Evolutionary conservation across 2,797 vertebrate genomes (phyloP), one percentile per base, ranked within the genome.

Genomic region (Neomorphus geoffroyi): DNA sequence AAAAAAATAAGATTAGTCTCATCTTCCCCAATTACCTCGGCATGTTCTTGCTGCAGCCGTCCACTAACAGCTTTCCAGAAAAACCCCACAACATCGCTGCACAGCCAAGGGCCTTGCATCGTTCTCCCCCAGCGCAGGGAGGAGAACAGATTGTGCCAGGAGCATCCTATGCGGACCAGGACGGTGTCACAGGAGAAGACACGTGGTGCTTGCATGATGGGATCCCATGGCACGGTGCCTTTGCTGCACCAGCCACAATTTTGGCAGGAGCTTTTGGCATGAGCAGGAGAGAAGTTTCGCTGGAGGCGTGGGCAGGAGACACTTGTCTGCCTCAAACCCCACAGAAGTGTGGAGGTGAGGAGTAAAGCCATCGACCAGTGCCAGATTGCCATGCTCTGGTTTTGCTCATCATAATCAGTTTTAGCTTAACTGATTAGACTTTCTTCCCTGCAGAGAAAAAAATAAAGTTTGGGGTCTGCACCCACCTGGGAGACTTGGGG

Each of bases 1-100:
- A 66, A 92, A 88, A 89, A 89, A 93, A 93, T 46, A 75, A 91
- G 71, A 94, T 86, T 80, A 97, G 80, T n/a, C 94, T 96, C 90
- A 91, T 96, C 90, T 94, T 91, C 58, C 10, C 80, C 92, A 96
- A 95, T 96, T 96, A 95, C 70, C 60, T 86, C 2, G 0, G 77
- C 64, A n/a, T 74, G 92, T 91, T 93, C 94, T 37, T 75, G 18
- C 21, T 1, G 0, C 91, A 90, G 91, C 41, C 73, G n/a, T 54
- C 7, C 39, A 27, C 90, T 92, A 89, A 75, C 33, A 77, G 82
- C 88, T 58, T 74, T 60, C 65, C 70, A 51, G 82, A 80, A 69
- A 35, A 78, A 39, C 43, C 57, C 62, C 48, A 22, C 45, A 62
- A 26, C 43, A 24, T 12, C 13, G 1, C 61, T 10, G 28, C 0